Percentiles rank a stretch among this genome's conserved stretches.
phyloP scores from a whole-genome alignment of 2,113 vertebrate genomes.

The Lipophrys pholis region DNA sequence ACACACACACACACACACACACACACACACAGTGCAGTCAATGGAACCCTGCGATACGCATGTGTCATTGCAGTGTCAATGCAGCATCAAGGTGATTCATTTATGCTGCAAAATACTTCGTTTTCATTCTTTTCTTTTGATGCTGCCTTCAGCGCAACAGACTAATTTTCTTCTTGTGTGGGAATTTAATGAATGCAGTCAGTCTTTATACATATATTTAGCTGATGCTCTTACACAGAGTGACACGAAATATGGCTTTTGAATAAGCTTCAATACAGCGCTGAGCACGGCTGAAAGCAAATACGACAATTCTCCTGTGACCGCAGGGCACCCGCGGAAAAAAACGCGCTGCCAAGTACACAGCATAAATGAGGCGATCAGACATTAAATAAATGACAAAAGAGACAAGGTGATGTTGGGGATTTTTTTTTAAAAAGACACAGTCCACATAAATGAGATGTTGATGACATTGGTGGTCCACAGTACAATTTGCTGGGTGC shows the following conservation, averaged over 20 bases:
- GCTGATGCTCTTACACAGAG: conserved; percentile 5
- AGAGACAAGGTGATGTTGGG: neutral
- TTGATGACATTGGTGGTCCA: no score
- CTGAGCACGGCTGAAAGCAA: neutral
- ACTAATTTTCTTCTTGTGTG: conserved; percentile 10
- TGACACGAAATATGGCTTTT: neutral
- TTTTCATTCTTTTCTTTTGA: conserved; percentile 20
- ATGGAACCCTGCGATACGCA: conserved; percentile 13
- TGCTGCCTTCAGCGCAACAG: conserved; percentile 11
- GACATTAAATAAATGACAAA: neutral
- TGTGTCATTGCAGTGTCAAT: conserved; percentile 13
- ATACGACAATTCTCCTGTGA: neutral
- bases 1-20: neutral
- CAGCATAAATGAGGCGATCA: neutral
- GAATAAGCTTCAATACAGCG: neutral
- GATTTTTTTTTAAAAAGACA: neutral
- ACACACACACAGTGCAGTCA: no score
- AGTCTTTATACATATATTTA: conserved; percentile 1
- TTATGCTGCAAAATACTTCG: neutral
- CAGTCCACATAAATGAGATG: neutral
- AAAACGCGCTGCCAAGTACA: neutral
- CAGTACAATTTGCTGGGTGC: no score
- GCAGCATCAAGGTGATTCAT: conserved; percentile 23
- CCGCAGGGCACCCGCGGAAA: neutral
- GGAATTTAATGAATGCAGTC: conserved; percentile 9